Base-by-base conservation (phyloP, 2,797 vertebrate species). In the Diceros bicornis region DNA sequence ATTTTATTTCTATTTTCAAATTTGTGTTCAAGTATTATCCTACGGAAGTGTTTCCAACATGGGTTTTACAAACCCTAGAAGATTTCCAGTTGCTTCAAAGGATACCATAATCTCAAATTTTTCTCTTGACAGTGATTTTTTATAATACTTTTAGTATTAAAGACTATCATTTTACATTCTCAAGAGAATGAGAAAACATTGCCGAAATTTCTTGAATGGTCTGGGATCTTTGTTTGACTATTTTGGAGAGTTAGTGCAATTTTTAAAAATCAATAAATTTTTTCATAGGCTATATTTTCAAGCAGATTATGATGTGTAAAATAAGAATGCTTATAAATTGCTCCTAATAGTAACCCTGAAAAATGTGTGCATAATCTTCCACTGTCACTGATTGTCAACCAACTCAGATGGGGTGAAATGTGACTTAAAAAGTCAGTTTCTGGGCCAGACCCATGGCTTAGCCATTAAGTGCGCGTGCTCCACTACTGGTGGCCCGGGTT, bases 1-100 rank as follows among this genome's bases (percentile, higher is more conserved):
- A 59, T 91, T 91, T 91, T 89, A 75, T 82, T 86, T 94, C 20
- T 93, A 21, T 66, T 93, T 86, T 89, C 9, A 75, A 95, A 96
- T 82, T 64, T 91, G 37, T 77, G 16, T 71, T 78, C 11, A 93
- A 95, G 34, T 68, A 7, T 78, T 87, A 44, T 37, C n/a, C 47
- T 57, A 55, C 29, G 18, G 10, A 88, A 66, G 8, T 85, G 62
- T 78, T 75, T 91, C 55, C 89, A 91, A 55, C 21, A 25, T 62
- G 4, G 14, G 4, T 83, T 93, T 94, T 55, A 71, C 10, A 89
- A 68, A 84, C 5, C 20, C 68, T 41, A 75, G 41, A 83, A 79
- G 12, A 9, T 37, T 78, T 91, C 55, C 8, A 37, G 0, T 25
- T 61, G 20, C 66, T 32, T 64, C 41, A 57, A 77, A 71, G 14